Percentiles rank a stretch among this genome's conserved stretches.
phyloP scores from a whole-genome alignment of 1,140 invertebrate species.

The Leptinotarsa lineolata region DNA sequence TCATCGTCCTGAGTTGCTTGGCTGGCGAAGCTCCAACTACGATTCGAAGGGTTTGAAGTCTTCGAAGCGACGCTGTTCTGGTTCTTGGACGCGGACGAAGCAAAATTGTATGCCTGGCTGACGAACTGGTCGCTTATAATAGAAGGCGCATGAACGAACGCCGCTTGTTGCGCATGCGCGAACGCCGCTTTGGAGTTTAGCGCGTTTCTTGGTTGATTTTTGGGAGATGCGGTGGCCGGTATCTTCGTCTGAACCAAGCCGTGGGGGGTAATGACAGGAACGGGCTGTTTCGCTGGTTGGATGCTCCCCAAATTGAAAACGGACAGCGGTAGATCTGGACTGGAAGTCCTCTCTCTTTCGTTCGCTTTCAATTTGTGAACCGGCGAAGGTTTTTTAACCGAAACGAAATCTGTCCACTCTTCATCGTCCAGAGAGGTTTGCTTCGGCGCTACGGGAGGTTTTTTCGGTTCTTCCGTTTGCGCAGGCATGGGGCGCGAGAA shows the following conservation, averaged over 20 bases:
- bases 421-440: slow-evolving; percentile 44
- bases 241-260: slow-evolving; percentile 49
- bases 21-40: neutral
- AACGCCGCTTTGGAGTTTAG: slow-evolving; percentile 19
- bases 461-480: neutral
- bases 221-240: slow-evolving; percentile 34
- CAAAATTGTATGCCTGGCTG: slow-evolving; percentile 33
- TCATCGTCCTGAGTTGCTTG: slow-evolving; percentile 58
- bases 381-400: slow-evolving; percentile 38
- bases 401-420: slow-evolving; percentile 55
- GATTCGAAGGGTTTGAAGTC: neutral
- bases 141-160: slow-evolving; percentile 38
- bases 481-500: slow-evolving; percentile 32
- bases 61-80: neutral
- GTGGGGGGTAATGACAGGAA: slow-evolving; percentile 51
- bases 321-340: slow-evolving; percentile 49
- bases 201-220: slow-evolving; percentile 24
- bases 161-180: slow-evolving; percentile 26
- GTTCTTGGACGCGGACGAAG: neutral
- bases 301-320: slow-evolving; percentile 51
- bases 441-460: neutral
- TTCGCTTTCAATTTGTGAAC: slow-evolving; percentile 34
- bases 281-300: slow-evolving; percentile 49
- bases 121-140: slow-evolving; percentile 51
- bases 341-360: slow-evolving; percentile 43